Conservation (phyloP, 1,140 invertebrate genomes). For the Thaumetopoea pityocampa region DNA sequence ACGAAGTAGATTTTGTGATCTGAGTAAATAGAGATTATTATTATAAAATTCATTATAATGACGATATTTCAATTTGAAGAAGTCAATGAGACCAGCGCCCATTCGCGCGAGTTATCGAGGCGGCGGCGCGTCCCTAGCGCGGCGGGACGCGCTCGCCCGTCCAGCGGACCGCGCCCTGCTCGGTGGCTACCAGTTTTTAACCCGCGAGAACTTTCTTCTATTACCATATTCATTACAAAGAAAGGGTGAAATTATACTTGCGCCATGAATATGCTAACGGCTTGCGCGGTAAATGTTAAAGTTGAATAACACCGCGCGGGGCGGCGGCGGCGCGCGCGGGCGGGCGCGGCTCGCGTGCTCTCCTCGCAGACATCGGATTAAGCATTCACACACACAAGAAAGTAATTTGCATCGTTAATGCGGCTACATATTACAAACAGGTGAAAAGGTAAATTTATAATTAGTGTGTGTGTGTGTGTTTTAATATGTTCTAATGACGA, state of each 20-base stretch:
- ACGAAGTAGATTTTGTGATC: too few relatives aligned
- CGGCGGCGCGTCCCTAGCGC: constrained; percentile 5
- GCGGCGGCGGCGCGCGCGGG: constrained; percentile 1
- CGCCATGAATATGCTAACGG: constrained; percentile 57
- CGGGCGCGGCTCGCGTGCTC: constrained; percentile 8
- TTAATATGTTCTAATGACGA: too few relatives aligned
- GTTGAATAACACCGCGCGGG: constrained; percentile 53
- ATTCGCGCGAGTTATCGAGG: too few relatives aligned
- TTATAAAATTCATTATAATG: too few relatives aligned
- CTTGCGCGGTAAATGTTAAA: constrained; percentile 63
- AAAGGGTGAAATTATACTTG: constrained; percentile 68
- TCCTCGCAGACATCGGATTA: constrained; percentile 12
- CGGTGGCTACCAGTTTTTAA: constrained; percentile 59
- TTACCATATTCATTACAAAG: constrained; percentile 66
- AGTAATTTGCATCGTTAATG: constrained; percentile 16
- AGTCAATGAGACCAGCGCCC: too few relatives aligned
- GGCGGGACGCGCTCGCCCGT: constrained; percentile 13
- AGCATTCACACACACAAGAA: constrained; percentile 6
- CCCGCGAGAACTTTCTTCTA: constrained; percentile 69
- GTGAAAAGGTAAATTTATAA: too few relatives aligned
- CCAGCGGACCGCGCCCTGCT: constrained; percentile 45
- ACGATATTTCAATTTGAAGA: too few relatives aligned
- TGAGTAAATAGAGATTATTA: too few relatives aligned
- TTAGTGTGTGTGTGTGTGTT: too few relatives aligned
- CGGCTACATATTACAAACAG: too few relatives aligned